Evolutionary conservation across 2,888 invertebrate species (phyloP).

Genomic region (Cryptophagus acutangulus): DNA sequence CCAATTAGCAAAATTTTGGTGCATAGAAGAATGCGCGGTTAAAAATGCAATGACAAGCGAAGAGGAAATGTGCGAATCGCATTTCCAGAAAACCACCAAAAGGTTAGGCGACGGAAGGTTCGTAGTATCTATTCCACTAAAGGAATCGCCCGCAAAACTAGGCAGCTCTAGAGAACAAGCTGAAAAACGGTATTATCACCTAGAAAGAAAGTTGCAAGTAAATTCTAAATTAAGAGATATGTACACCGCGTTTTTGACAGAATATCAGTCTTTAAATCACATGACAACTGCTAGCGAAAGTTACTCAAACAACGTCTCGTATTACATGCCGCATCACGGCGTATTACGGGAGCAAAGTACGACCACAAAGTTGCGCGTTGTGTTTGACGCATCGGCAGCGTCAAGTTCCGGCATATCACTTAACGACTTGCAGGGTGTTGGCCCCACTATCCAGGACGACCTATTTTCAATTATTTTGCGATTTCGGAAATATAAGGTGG

Average conservation of each 20-base stretch:
- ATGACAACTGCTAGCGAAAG: too few relatives aligned
- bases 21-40: neutral
- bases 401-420: too few relatives aligned
- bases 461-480: too few relatives aligned
- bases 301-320: too few relatives aligned
- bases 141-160: constrained; percentile 4
- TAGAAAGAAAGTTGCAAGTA: constrained; percentile 12
- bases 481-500: too few relatives aligned
- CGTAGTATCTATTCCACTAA: constrained; percentile 13
- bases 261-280: constrained; percentile 10
- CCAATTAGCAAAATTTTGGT: neutral
- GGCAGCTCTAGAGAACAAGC: constrained; percentile 14
- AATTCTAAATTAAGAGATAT: constrained; percentile 1
- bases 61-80: neutral
- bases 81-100: neutral
- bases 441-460: too few relatives aligned
- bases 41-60: neutral
- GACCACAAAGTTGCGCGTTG: too few relatives aligned
- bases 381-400: too few relatives aligned
- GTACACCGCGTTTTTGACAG: constrained; percentile 3
- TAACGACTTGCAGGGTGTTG: too few relatives aligned
- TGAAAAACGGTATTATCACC: constrained; percentile 10
- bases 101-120: constrained; percentile 12
- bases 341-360: too few relatives aligned
- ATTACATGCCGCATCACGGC: too few relatives aligned